Evolutionary conservation across 2,888 invertebrate species (phyloP).

Genomic region (Lasioglossum malachurum): DNA sequence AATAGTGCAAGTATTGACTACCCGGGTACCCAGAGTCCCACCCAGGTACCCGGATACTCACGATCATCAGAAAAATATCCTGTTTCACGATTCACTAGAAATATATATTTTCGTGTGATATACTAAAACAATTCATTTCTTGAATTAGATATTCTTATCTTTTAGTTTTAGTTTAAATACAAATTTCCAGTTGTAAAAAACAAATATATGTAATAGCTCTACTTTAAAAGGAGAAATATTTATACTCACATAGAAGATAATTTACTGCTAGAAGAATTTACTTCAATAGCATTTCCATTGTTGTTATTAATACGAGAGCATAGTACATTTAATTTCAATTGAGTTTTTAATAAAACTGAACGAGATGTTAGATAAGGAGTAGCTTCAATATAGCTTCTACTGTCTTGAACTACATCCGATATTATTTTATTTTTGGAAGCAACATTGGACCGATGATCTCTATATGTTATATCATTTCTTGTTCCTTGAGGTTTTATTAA

Average conservation of each 20-base stretch:
- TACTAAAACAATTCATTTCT: no score
- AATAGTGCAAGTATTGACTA: no score
- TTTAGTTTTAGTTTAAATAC: no score
- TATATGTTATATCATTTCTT: neutral
- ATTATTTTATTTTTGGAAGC: neutral
- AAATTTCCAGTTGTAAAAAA: no score
- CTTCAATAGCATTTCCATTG: neutral
- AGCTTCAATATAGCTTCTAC: slow-evolving; percentile 68
- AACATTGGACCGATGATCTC: neutral
- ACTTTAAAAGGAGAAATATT: neutral
- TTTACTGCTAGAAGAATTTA: neutral
- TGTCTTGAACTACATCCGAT: neutral
- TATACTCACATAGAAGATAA: slow-evolving; percentile 43
- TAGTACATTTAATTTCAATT: slow-evolving; percentile 58
- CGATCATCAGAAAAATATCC: no score
- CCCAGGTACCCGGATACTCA: no score
- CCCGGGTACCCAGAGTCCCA: no score
- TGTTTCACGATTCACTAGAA: no score
- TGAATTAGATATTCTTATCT: no score
- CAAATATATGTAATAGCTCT: neutral
- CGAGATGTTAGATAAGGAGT: slow-evolving; percentile 76
- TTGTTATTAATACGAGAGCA: slow-evolving; percentile 17
- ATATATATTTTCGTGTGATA: no score
- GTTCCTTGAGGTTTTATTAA: neutral
- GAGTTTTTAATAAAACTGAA: slow-evolving; percentile 71